Evolutionary conservation across 2,113 vertebrate species (phyloP).

Genomic region (Agelaius tricolor): DNA sequence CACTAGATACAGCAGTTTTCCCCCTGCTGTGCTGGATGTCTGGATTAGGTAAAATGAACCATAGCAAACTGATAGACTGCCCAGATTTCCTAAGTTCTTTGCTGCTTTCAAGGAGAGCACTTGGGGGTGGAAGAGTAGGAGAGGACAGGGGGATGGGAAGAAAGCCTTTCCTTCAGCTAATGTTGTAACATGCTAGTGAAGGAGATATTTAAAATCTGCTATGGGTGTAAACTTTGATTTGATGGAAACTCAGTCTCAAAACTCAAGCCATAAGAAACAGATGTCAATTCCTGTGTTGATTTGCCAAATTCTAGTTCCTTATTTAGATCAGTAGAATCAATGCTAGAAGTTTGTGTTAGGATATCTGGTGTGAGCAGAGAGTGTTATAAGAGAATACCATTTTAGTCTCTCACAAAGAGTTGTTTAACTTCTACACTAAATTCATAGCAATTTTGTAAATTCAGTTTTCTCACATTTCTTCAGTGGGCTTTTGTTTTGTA

Average conservation of each 20-base stretch:
- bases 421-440: not conserved
- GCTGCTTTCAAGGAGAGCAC: conserved; percentile 63
- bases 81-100: conserved; percentile 76
- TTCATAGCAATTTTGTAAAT: not conserved
- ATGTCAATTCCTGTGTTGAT: not conserved
- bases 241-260: not conserved
- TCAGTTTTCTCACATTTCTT: not conserved
- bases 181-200: not conserved
- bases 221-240: not conserved
- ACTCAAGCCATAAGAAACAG: not conserved
- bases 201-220: not conserved
- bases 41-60: conserved; percentile 84
- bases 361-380: not conserved
- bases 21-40: conserved; percentile 83
- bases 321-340: not conserved
- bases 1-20: conserved; percentile 85
- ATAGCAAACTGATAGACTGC: conserved; percentile 76
- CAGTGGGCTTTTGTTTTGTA: not conserved
- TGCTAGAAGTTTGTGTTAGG: not conserved
- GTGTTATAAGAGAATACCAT: not conserved
- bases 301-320: not conserved
- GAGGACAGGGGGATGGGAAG: not conserved
- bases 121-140: not conserved
- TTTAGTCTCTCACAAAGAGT: not conserved
- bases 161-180: not conserved